Evolutionary conservation across 2,113 vertebrate genomes (phyloP), one percentile per base, ranked within the genome.

Genomic region (Datnioides undecimradiatus): DNA sequence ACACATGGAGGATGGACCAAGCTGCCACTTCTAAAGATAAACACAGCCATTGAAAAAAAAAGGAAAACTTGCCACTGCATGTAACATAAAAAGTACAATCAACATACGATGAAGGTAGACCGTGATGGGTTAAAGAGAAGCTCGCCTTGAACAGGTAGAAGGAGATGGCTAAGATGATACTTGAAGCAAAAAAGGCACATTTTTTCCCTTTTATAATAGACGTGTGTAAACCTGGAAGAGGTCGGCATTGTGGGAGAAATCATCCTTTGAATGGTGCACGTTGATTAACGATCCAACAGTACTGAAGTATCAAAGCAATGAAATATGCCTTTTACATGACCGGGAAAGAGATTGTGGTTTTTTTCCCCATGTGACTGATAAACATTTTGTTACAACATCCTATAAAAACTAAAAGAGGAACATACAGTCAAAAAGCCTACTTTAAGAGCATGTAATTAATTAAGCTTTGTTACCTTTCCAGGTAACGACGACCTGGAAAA

Each of bases 151-250:
- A 84, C 69, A 66, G n/a, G 79, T 76, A 73, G 73, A 89, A 89
- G 80, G 87, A 86, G 82, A 91, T 71, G 70, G 81, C 88, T 90
- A 76, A 73, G 86, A 93, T 91, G 84, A 90, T 89, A 90, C 79
- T 17, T 73, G 54, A 91, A 93, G 93, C 88, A 90, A 94, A 94
- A 94, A 95, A 95, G 93, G 93, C 94, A 95, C 94, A 75, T 91
- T 83, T 93, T 93, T 91, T 90, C 93, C 93, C 89, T 94, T 95
- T 92, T 91, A 72, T 90, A 88, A 88, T 60, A 77, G 85, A 92
- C 71, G 25, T 84, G 87, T 89, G 89, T 93, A 91, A 93, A 91
- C 91, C 90, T 88, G 88, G 88, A 88, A 92, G 88, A 87, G 87
- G 89, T 92, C 79, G 55, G 91, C 88, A n/a, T 82, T 88, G 85